Evolutionary conservation across 2,113 vertebrate species (phyloP).

Genomic region (Gymnobelideus leadbeateri): DNA sequence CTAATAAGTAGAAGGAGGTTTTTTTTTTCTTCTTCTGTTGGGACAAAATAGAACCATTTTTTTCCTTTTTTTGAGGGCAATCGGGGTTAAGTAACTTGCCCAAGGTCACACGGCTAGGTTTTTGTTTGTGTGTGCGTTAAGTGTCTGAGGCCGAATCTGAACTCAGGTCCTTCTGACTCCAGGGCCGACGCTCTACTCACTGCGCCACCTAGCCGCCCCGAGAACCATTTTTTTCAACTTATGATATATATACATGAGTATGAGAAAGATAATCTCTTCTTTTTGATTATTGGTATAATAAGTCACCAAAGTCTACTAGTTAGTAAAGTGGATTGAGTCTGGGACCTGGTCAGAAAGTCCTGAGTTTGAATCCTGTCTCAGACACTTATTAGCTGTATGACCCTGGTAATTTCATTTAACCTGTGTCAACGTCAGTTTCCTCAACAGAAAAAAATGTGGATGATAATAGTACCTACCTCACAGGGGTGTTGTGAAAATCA

Average conservation of each 20-base stretch:
- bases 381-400: not conserved
- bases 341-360: not conserved
- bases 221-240: too few relatives aligned
- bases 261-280: not conserved
- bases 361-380: not conserved
- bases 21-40: constrained; percentile 38
- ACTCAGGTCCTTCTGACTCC: too few relatives aligned
- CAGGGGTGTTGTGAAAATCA: not conserved
- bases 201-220: too few relatives aligned
- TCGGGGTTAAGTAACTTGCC: too few relatives aligned
- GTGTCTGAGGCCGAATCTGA: too few relatives aligned
- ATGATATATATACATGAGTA: not conserved
- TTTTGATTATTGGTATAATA: not conserved
- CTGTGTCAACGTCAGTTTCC: not conserved
- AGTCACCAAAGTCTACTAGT: not conserved
- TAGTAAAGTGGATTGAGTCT: not conserved
- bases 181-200: too few relatives aligned
- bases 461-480: too few relatives aligned
- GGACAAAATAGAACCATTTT: constrained; percentile 20
- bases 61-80: too few relatives aligned
- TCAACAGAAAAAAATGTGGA: not conserved
- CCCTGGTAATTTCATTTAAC: not conserved
- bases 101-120: too few relatives aligned
- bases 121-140: too few relatives aligned
- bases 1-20: constrained; percentile 64